A percentile compares a stretch with the other conserved stretches of the same genome.
Evolutionary conservation across 1,140 invertebrate genomes (phyloP).

Genomic region (Meloidogyne chitwoodi): DNA sequence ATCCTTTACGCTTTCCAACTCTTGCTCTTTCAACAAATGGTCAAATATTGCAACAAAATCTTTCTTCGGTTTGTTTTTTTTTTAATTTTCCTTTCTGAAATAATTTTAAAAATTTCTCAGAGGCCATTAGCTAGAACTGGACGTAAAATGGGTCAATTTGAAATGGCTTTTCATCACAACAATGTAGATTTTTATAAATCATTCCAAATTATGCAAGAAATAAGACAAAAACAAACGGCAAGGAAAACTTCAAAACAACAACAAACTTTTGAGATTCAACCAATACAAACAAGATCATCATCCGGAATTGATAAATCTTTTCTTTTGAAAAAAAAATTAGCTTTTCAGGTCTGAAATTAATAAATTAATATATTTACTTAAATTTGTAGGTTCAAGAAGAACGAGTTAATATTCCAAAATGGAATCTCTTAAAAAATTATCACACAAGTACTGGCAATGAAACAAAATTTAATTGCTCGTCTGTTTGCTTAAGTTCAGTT

Average conservation of each 20-base stretch:
- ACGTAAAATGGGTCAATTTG: not conserved
- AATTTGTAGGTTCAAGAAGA: not conserved
- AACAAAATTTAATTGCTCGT: slow-evolving; percentile 4
- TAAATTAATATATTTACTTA: not conserved
- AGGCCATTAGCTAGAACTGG: not conserved
- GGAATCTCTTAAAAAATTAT: not conserved
- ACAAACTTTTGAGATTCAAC: not conserved
- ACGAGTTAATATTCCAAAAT: not conserved
- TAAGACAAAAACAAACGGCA: not conserved
- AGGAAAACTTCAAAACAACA: not conserved
- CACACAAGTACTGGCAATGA: not conserved
- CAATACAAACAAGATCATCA: not conserved
- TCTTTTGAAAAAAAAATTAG: not conserved
- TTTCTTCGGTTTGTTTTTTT: slow-evolving; percentile 1
- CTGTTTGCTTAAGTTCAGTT: not conserved
- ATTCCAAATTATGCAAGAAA: not conserved
- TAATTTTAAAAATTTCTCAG: not conserved
- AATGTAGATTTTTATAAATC: not conserved
- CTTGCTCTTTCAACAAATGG: slow-evolving; percentile 5
- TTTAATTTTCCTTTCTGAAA: not conserved
- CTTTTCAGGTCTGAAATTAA: not conserved
- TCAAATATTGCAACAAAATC: not conserved
- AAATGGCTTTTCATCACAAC: not conserved
- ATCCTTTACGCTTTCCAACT: slow-evolving; percentile 24
- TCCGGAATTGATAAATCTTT: not conserved